Conservation (phyloP, 2,888 invertebrate genomes). For the Phanerotoma sp. region DNA sequence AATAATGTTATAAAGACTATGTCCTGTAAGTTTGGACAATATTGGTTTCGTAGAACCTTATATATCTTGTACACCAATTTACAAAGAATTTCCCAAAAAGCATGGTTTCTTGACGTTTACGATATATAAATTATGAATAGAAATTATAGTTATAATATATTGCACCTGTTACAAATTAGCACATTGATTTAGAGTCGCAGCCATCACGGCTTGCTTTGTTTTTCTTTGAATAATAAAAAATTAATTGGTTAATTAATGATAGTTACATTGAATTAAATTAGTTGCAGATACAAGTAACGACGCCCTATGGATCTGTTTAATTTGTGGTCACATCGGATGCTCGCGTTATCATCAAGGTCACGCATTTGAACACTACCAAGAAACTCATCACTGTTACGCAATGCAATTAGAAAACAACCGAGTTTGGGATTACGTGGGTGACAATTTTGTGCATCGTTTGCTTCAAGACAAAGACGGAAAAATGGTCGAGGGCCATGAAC, state of each 20-base stretch:
- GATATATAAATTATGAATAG: no score
- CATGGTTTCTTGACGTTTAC: no score
- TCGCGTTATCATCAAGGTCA: conserved; percentile 90
- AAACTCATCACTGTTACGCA: conserved; percentile 96
- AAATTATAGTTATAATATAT: no score
- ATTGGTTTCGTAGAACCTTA: no score
- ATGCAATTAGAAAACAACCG: conserved; percentile 94
- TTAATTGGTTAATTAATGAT: background rate
- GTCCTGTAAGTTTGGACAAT: no score
- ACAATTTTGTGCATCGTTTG: conserved; percentile 93
- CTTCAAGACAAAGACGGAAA: conserved; percentile 99
- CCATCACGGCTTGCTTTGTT: no score
- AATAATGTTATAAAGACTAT: no score
- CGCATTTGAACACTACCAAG: conserved; percentile 92
- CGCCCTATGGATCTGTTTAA: conserved; percentile 97
- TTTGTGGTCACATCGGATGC: conserved; percentile 98
- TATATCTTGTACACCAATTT: no score
- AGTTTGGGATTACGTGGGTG: conserved; percentile 99
- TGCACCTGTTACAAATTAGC: no score
- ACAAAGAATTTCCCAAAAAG: no score
- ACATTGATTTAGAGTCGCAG: no score
- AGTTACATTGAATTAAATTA: conserved; percentile 14
- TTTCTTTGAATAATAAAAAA: no score
- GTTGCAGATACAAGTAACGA: conserved; percentile 63
- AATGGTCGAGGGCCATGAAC: conserved; percentile 71